A percentile compares a stretch with the other conserved stretches of the same genome.
phyloP scores from a whole-genome alignment of 2,797 vertebrate genomes.

The Gephyroberyx darwinii region DNA sequence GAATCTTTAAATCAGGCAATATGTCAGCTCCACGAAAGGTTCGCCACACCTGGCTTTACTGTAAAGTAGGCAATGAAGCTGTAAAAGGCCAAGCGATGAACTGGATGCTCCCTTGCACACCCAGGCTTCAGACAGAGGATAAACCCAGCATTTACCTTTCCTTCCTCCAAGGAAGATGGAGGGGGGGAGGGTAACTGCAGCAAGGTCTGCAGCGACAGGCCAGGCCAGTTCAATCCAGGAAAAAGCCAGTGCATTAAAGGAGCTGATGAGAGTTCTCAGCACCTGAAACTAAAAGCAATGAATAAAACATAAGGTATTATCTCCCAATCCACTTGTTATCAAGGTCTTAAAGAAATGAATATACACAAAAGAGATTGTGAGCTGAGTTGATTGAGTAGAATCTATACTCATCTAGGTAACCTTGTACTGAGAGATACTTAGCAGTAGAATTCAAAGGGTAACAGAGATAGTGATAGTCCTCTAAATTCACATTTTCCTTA shows the following conservation, averaged over 20 bases:
- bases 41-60: slow-evolving; percentile 72
- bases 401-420: slow-evolving; percentile 1
- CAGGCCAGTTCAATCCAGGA: slow-evolving; percentile 60
- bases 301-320: slow-evolving; percentile 74
- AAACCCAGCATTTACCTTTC: slow-evolving; percentile 68
- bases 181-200: slow-evolving; percentile 24
- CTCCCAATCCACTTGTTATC: slow-evolving; percentile 48
- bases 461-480: no score
- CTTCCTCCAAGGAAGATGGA: slow-evolving; percentile 37
- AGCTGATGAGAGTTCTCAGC: slow-evolving; percentile 68
- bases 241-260: slow-evolving; percentile 62
- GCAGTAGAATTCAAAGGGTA: no score
- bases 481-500: not conserved
- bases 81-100: slow-evolving; percentile 76
- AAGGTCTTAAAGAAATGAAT: slow-evolving; percentile 36
- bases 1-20: slow-evolving; percentile 79
- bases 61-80: slow-evolving; percentile 76
- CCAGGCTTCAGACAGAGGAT: slow-evolving; percentile 62
- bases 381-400: not conserved
- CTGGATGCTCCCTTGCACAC: slow-evolving; percentile 67
- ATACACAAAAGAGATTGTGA: slow-evolving; percentile 1
- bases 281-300: slow-evolving; percentile 61
- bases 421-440: slow-evolving; percentile 9
- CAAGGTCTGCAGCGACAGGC: slow-evolving; percentile 61
- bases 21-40: slow-evolving; percentile 71